Evolutionary conservation across 2,888 invertebrate genomes (phyloP).

Genomic region (Drosophila conformis): DNA sequence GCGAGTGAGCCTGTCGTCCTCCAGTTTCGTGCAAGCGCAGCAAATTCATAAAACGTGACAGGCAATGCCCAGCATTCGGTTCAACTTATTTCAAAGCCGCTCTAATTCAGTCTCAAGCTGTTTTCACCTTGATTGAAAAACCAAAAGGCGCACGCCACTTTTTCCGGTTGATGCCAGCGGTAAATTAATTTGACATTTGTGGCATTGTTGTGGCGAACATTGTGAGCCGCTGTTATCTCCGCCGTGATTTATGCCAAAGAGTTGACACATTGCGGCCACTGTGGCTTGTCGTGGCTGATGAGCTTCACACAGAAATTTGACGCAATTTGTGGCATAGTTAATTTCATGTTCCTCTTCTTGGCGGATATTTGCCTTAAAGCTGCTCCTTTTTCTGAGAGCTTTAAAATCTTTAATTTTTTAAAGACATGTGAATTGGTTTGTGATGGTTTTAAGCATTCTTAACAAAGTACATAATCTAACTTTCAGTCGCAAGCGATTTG

Average conservation of each 20-base stretch:
- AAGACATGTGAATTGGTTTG: slow-evolving; percentile 14
- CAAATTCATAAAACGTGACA: slow-evolving; percentile 77
- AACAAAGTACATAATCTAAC: slow-evolving; percentile 6
- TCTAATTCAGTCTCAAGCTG: slow-evolving; percentile 2
- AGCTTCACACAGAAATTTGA: slow-evolving; percentile 26
- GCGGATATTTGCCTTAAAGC: background rate
- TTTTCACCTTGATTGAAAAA: slow-evolving; percentile 73
- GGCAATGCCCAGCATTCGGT: slow-evolving; percentile 50
- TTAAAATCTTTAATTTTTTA: background rate
- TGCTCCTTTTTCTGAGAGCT: background rate
- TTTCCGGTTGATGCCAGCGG: slow-evolving; percentile 49
- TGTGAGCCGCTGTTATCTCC: slow-evolving; percentile 33
- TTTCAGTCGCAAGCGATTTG: slow-evolving; percentile 6
- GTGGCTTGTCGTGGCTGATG: slow-evolving; percentile 21
- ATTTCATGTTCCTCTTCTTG: background rate
- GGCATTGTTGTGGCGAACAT: slow-evolving; percentile 59
- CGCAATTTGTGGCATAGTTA: slow-evolving; percentile 31
- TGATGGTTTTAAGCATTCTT: slow-evolving; percentile 22
- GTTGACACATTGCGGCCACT: slow-evolving; percentile 44
- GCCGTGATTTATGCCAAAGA: slow-evolving; percentile 70
- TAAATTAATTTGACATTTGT: slow-evolving; percentile 79
- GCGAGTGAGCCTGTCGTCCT: slow-evolving; percentile 7
- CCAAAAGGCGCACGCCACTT: slow-evolving; percentile 48
- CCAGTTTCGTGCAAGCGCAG: slow-evolving; percentile 34
- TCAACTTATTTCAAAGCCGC: slow-evolving; percentile 6